phyloP scores from a whole-genome alignment of 2,797 vertebrate species.

The Enoplosus armatus region DNA sequence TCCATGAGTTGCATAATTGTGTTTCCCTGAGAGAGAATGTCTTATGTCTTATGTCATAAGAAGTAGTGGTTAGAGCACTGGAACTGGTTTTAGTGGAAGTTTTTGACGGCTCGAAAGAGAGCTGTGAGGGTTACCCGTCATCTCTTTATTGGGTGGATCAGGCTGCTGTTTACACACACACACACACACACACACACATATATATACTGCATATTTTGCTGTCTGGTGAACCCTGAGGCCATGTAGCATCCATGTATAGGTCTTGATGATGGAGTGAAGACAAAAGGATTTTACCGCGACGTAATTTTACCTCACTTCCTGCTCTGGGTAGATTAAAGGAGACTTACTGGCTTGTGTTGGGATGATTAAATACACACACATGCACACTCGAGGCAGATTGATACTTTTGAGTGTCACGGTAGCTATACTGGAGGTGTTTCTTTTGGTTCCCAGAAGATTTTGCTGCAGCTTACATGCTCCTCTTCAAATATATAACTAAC shows the following conservation, averaged over 20 bases:
- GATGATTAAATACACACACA: not conserved
- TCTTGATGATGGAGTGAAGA: not conserved
- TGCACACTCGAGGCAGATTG: not conserved
- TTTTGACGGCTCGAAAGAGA: constrained; percentile 19
- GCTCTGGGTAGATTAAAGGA: constrained; percentile 8
- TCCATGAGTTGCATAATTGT: constrained; percentile 36
- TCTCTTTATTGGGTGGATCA: constrained; percentile 47
- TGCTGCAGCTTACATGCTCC: not conserved
- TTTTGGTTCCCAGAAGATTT: not conserved
- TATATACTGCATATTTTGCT: constrained; percentile 1
- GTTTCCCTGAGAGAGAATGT: constrained; percentile 7
- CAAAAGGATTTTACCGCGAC: not conserved
- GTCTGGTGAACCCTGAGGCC: not conserved
- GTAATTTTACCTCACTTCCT: constrained; percentile 26
- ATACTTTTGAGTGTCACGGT: not conserved
- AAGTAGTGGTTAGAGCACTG: not conserved
- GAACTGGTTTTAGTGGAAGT: constrained; percentile 20
- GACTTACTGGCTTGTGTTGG: not conserved
- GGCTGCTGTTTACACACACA: constrained; percentile 30
- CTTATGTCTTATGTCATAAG: not conserved
- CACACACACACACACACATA: not conserved
- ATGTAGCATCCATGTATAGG: not conserved
- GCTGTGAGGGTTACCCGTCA: not conserved
- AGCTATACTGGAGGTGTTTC: not conserved
- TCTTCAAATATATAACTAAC: not conserved